Conservation (phyloP, 2,888 invertebrate genomes). For the Ochlodes sylvanus region DNA sequence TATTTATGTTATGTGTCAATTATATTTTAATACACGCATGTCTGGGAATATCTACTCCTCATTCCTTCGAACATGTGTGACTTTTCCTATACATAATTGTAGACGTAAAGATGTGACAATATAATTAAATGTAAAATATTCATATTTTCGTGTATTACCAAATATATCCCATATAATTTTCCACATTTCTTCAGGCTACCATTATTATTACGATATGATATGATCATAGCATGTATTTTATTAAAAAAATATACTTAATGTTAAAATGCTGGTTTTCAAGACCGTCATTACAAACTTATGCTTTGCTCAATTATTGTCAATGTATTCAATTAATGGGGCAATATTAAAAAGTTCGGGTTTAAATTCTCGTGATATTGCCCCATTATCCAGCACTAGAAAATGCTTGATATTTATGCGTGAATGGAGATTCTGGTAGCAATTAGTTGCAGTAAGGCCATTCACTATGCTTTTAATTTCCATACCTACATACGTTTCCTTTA, state of each 20-base stretch:
- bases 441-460: neutral
- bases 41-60: constrained; percentile 13
- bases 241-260: constrained; percentile 27
- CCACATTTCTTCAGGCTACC: constrained; percentile 29
- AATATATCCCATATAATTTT: constrained; percentile 33
- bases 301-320: constrained; percentile 33
- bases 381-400: constrained; percentile 13
- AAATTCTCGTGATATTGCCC: neutral
- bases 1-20: constrained; percentile 63
- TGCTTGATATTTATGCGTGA: constrained; percentile 10
- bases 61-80: constrained; percentile 31
- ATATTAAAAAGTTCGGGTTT: constrained; percentile 8
- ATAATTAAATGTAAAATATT: constrained; percentile 24
- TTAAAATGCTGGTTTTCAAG: constrained; percentile 27
- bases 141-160: constrained; percentile 36
- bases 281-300: constrained; percentile 1
- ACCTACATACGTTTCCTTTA: neutral
- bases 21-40: constrained; percentile 51
- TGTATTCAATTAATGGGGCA: constrained; percentile 13
- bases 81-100: constrained; percentile 26
- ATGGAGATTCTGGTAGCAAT: constrained; percentile 8
- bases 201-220: constrained; percentile 27
- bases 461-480: constrained; percentile 17
- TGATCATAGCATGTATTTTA: constrained; percentile 32
- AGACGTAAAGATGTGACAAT: constrained; percentile 30